A percentile compares a stretch with the other conserved stretches of the same genome.
Conservation (phyloP, 2,888 invertebrate genomes). For the Lochmaea capreae region DNA sequence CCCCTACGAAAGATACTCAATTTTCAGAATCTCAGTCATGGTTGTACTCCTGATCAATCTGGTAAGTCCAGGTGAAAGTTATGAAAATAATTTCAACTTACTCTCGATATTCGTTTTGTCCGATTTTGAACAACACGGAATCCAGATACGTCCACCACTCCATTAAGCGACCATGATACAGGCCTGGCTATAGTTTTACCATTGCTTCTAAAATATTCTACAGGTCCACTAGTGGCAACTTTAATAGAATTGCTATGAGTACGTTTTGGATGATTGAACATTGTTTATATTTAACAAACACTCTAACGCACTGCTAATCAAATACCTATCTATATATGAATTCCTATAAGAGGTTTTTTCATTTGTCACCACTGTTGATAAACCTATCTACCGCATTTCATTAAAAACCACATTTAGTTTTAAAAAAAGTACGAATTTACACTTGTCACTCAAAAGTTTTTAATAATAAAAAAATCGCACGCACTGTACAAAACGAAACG, state of each 20-base stretch:
- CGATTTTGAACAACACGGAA: not conserved
- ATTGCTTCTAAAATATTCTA: constrained; percentile 30
- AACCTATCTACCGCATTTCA: too few relatives aligned
- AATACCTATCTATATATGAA: not conserved
- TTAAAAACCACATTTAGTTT: too few relatives aligned
- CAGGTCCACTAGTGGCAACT: constrained; percentile 3
- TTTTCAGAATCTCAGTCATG: too few relatives aligned
- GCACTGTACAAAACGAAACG: not conserved
- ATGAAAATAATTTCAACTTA: not conserved
- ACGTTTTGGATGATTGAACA: not conserved
- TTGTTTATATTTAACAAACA: not conserved
- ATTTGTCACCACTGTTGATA: too few relatives aligned
- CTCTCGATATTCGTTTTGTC: not conserved
- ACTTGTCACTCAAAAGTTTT: not conserved
- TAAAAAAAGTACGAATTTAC: too few relatives aligned
- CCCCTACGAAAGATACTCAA: too few relatives aligned
- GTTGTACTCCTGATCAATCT: too few relatives aligned
- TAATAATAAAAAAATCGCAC: not conserved
- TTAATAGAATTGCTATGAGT: not conserved
- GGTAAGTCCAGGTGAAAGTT: too few relatives aligned
- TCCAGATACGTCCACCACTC: not conserved
- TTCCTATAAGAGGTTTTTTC: too few relatives aligned
- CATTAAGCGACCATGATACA: constrained; percentile 25
- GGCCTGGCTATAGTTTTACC: constrained; percentile 28
- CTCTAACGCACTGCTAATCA: not conserved